Percentiles rank a stretch among this genome's conserved stretches.
Evolutionary conservation across 2,888 invertebrate genomes (phyloP).

Genomic region (Cenopis cana): DNA sequence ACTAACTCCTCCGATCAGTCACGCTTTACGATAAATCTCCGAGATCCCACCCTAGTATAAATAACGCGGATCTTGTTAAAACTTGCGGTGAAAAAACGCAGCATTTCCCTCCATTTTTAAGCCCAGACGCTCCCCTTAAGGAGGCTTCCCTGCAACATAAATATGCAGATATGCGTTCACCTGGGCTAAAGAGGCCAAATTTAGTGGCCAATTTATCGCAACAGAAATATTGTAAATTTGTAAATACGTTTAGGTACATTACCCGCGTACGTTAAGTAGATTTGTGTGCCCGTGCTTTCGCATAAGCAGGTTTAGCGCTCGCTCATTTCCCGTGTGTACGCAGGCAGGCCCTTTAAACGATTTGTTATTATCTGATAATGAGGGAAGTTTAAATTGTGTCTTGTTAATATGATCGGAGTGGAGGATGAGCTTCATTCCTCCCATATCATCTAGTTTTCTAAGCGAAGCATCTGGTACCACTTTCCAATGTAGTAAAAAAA

Average conservation of each 20-base stretch:
- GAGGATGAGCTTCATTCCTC: conserved; percentile 3
- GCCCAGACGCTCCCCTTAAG: conserved; percentile 76
- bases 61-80: conserved; percentile 84
- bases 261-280: conserved; percentile 73
- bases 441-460: background rate
- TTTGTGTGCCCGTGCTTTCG: conserved; percentile 77
- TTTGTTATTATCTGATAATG: conserved; percentile 70
- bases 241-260: conserved; percentile 68
- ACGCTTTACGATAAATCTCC: conserved; percentile 78
- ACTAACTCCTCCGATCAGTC: conserved; percentile 77
- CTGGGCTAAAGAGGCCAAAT: conserved; percentile 80
- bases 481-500: background rate
- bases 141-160: conserved; percentile 78
- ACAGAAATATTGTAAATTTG: conserved; percentile 83
- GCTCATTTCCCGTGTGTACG: conserved; percentile 69
- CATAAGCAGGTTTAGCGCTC: conserved; percentile 71
- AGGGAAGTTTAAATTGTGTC: conserved; percentile 50
- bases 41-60: conserved; percentile 75
- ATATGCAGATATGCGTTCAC: conserved; percentile 84
- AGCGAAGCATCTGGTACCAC: background rate
- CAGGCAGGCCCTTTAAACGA: conserved; percentile 71
- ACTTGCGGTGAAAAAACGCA: conserved; percentile 75
- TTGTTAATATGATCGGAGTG: conserved; percentile 36
- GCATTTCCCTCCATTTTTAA: conserved; percentile 80
- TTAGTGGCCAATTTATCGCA: conserved; percentile 82